Base-by-base conservation (phyloP, 2,797 vertebrate species). In the Xerus rutilus region DNA sequence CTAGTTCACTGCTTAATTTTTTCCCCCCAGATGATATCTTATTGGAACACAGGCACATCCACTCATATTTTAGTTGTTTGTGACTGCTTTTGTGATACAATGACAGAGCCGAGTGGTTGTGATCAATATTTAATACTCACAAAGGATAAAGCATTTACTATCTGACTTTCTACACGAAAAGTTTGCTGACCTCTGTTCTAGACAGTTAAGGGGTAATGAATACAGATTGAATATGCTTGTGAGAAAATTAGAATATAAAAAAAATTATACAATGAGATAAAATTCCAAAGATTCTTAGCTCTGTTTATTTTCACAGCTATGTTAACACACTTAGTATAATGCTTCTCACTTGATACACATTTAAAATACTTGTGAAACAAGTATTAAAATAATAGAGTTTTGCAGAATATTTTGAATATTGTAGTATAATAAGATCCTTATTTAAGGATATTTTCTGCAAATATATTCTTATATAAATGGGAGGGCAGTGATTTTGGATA, bases 321-420 rank as follows among this genome's bases (percentile, higher is more conserved):
- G 94, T 94, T 97, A 43, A 72, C 54, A 93, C 35, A 93, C 23
- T 43, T 62, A 87, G 11, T 4, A 83, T 2, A 72, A 82, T 74
- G 72, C 35, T 95, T 85, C 91, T 14, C 77, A 92, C 43, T 85
- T 79, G 43, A 43, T 30, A 72, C 1, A 17, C 3, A 67, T 72
- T 84, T 35, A 73, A 95, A 84, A 76, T 64, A 72, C 25, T 70
- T 96, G 70, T 67, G 86, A 93, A 86, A 90, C 32, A 91, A 79
- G 13, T 30, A 32, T 69, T 43, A 64, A 92, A 96, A 67, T 90
- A 93, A 92, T 32, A 18, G 8, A 86, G 20, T 1, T 62, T 43
- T 90, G 7, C 11, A 72, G 25, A 74, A 20, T 0, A 3, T 49
- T 93, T 77, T 79, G 32, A 77, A 79, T 91, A 72, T 12, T 82